Conservation (phyloP, 2,797 vertebrate species). For the Sardinella longiceps region DNA sequence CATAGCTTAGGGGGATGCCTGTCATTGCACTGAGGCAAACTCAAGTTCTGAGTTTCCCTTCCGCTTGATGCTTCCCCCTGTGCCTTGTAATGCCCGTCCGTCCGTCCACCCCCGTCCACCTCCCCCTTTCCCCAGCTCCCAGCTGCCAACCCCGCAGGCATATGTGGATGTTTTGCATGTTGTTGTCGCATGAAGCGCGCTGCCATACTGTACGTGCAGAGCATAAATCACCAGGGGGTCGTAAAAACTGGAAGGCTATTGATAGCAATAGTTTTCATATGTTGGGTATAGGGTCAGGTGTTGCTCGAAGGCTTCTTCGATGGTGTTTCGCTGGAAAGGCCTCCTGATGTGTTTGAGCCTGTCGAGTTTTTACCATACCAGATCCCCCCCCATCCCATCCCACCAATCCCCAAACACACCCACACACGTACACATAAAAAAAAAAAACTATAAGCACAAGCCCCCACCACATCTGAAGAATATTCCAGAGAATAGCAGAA, state of each 20-base stretch:
- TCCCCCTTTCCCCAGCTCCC: no score
- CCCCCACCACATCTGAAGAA: slow-evolving; percentile 39
- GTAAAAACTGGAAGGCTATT: background rate
- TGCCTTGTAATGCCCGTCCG: background rate
- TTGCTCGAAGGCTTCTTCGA: no score
- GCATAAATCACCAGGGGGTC: background rate
- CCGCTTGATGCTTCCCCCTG: background rate
- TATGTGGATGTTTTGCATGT: background rate
- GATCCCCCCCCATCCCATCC: no score
- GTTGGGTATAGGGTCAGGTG: no score
- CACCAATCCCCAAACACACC: no score
- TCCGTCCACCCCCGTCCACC: no score
- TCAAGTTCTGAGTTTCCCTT: background rate
- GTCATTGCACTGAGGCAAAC: background rate
- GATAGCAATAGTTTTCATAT: background rate
- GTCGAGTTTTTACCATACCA: no score
- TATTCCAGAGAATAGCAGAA: slow-evolving; percentile 50
- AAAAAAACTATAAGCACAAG: no score
- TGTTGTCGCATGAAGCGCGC: background rate
- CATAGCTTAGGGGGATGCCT: background rate
- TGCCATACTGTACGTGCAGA: background rate
- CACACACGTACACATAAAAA: no score
- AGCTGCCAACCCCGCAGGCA: background rate
- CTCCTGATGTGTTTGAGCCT: no score
- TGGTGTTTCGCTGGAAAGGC: no score